phyloP scores from a whole-genome alignment of 2,113 vertebrate species.

The Strix uralensis region DNA sequence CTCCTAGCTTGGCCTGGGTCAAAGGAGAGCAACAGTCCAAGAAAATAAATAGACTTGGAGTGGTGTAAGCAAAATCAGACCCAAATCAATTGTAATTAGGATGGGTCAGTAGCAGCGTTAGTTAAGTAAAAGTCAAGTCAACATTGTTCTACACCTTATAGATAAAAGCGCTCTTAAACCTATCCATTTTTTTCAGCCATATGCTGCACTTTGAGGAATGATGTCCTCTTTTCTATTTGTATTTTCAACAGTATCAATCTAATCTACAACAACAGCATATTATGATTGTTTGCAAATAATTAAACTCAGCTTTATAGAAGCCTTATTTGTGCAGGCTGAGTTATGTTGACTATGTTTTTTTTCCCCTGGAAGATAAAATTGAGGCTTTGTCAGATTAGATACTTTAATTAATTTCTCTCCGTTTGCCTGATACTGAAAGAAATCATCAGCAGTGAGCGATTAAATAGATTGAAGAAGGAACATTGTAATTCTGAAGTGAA shows the following conservation, averaged over 20 bases:
- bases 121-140: not conserved
- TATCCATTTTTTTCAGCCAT: not conserved
- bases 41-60: not conserved
- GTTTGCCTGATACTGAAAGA: not conserved
- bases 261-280: not conserved
- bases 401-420: not conserved
- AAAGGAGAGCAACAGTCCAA: not conserved
- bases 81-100: not conserved
- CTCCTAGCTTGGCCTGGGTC: too few relatives aligned
- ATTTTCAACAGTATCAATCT: not conserved
- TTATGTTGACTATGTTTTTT: not conserved
- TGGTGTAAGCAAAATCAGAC: not conserved
- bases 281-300: not conserved
- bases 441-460: not conserved
- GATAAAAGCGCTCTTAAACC: not conserved
- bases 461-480: not conserved
- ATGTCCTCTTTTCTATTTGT: not conserved
- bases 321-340: not conserved
- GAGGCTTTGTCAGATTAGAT: not conserved
- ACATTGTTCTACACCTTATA: accelerated
- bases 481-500: not conserved
- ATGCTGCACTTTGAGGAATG: not conserved
- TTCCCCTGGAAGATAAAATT: not conserved
- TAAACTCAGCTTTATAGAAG: not conserved
- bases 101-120: not conserved